Conservation (phyloP, 1,140 invertebrate species). For the Drosophila sp. region DNA sequence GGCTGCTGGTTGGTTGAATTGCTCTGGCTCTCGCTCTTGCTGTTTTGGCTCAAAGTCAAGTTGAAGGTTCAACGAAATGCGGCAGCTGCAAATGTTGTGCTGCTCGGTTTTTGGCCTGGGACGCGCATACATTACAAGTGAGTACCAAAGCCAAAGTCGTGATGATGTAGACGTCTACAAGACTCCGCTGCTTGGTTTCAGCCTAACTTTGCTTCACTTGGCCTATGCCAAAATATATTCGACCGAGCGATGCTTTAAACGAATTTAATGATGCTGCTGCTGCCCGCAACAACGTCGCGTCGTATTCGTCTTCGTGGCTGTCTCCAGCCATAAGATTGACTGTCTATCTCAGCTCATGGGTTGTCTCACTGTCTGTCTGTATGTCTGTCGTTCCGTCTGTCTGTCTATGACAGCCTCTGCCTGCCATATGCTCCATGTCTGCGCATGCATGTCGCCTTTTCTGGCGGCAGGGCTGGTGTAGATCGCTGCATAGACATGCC, state of each 20-base stretch:
- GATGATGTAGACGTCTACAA: conserved; percentile 64
- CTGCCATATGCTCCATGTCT: conserved; percentile 72
- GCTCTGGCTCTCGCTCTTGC: conserved; percentile 28
- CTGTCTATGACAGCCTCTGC: conserved; percentile 41
- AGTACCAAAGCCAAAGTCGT: conserved; percentile 63
- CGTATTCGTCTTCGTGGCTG: conserved; percentile 53
- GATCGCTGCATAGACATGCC: conserved; percentile 75
- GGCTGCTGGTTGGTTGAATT: background rate
- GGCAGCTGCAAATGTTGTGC: conserved; percentile 57
- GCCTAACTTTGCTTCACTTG: conserved; percentile 20
- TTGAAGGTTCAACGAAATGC: conserved; percentile 83
- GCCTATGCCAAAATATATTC: conserved; percentile 73
- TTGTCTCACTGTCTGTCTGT: conserved; percentile 14
- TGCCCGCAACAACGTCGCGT: conserved; percentile 45
- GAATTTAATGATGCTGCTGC: conserved; percentile 79
- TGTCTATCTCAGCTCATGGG: conserved; percentile 64
- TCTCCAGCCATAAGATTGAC: conserved; percentile 76
- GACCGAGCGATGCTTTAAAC: conserved; percentile 63
- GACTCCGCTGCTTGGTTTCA: conserved; percentile 17
- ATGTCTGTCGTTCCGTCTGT: conserved; percentile 29
- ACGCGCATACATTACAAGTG: conserved; percentile 77
- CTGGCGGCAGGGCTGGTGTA: conserved; percentile 48
- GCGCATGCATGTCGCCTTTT: conserved; percentile 79
- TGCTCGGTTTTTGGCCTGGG: conserved; percentile 18
- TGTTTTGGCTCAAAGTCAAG: conserved; percentile 67